These are phyloP conservation scores for Daboia siamensis DNA, from an alignment of 2,113 vertebrate genomes.

Conservation along the genomic window DNA sequence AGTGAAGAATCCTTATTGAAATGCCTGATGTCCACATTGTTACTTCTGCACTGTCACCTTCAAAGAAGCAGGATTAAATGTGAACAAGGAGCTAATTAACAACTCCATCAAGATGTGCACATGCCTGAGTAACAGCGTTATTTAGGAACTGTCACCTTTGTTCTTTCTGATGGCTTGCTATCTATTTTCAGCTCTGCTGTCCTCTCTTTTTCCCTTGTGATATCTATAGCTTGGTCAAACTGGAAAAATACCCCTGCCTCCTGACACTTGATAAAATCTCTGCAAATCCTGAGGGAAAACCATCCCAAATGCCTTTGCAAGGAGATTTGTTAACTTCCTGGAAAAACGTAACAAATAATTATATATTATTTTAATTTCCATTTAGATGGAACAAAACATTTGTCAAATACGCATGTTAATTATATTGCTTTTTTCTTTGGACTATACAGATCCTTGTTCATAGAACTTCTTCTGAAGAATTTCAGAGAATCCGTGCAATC, in stretches of 20 bases:
- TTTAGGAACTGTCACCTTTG: background rate
- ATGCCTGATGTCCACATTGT: constrained; percentile 1
- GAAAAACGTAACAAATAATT: background rate
- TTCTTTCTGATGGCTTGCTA: background rate
- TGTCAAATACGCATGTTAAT: background rate
- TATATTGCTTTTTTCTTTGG: background rate
- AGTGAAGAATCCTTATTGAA: constrained; percentile 12
- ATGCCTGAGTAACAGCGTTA: background rate
- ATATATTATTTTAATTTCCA: background rate
- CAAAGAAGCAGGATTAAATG: constrained; percentile 6
- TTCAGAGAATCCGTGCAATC: background rate
- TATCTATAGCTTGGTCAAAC: background rate
- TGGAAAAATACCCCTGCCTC: background rate
- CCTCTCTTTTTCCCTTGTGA: background rate
- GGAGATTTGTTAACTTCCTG: background rate
- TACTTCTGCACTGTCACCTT: background rate
- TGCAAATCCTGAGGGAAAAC: background rate
- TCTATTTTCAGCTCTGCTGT: background rate
- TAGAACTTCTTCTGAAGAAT: background rate
- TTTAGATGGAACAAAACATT: background rate
- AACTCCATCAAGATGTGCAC: constrained; percentile 14
- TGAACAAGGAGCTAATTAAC: constrained; percentile 5
- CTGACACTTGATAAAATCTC: background rate
- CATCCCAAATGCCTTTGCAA: background rate
- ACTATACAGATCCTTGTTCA: background rate